phyloP scores from a whole-genome alignment of 1,140 invertebrate genomes.

The Adelges cooleyi region DNA sequence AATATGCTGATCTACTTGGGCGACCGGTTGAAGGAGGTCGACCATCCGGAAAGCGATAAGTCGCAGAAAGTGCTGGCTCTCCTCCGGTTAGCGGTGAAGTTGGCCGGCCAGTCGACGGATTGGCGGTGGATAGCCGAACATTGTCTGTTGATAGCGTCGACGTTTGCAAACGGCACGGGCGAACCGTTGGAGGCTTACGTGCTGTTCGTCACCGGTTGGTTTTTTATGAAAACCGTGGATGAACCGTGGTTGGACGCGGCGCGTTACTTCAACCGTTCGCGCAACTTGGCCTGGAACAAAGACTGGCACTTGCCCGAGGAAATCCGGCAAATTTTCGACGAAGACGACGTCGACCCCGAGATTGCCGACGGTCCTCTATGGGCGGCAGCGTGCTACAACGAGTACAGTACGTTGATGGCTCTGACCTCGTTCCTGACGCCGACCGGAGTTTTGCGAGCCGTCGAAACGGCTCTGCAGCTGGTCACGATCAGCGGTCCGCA shows the following conservation, averaged over 20 bases:
- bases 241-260: too few species aligned
- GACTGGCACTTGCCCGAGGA: not conserved
- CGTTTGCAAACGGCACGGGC: not conserved
- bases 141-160: too few species aligned
- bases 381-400: not conserved
- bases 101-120: too few species aligned
- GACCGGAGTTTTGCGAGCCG: not conserved
- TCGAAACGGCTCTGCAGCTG: not conserved
- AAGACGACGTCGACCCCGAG: not conserved
- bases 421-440: not conserved
- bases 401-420: not conserved
- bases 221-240: not conserved
- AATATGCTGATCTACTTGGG: too few species aligned
- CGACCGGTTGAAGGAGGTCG: too few species aligned
- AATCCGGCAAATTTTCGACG: not conserved
- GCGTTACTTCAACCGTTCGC: too few species aligned
- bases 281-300: too few species aligned
- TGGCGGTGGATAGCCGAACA: too few species aligned
- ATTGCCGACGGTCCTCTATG: not conserved
- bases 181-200: not conserved
- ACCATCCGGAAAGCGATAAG: too few species aligned
- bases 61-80: too few species aligned
- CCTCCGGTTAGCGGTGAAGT: too few species aligned
- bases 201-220: not conserved
- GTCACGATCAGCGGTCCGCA: too few species aligned